Percentiles rank a stretch among this genome's conserved stretches.
These are phyloP conservation scores for Gallinago undulata DNA, from an alignment of 2,113 vertebrate species.

Conservation along the genomic window DNA sequence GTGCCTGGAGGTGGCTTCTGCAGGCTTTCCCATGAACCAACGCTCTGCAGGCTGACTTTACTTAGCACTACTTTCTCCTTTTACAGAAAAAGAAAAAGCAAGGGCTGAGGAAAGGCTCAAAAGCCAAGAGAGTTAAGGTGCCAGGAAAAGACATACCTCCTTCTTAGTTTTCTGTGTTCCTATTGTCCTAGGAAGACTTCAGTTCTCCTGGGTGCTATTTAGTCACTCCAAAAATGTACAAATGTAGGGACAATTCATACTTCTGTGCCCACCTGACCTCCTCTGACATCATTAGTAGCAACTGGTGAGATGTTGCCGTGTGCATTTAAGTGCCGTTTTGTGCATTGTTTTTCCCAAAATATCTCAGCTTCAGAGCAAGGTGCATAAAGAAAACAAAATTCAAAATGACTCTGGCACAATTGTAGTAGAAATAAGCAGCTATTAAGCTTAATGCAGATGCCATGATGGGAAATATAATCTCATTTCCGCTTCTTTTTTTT, in stretches of 20 bases:
- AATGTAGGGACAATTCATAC: background rate
- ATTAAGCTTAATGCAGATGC: constrained; percentile 17
- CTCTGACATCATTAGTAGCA: constrained; percentile 3
- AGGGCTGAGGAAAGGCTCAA: background rate
- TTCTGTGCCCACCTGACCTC: constrained; percentile 1
- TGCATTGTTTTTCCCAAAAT: constrained; percentile 29
- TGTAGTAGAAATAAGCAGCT: constrained; percentile 15
- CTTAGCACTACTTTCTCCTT: background rate
- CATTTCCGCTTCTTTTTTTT: background rate
- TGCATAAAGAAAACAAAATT: constrained; percentile 10
- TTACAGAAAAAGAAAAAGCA: background rate
- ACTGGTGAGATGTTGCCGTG: background rate
- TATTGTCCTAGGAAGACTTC: background rate
- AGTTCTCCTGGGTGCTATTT: background rate
- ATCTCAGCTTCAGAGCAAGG: background rate
- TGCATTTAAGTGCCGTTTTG: constrained; percentile 10
- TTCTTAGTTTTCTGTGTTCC: background rate
- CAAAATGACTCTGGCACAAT: constrained; percentile 1
- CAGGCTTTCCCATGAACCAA: background rate
- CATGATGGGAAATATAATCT: background rate
- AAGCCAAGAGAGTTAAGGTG: background rate
- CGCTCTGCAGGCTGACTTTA: constrained; percentile 14
- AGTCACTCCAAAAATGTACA: background rate
- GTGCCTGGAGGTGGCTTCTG: constrained; percentile 36
- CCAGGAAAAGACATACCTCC: background rate